phyloP scores from a whole-genome alignment of 2,797 vertebrate species.

The Coreius guichenoti region DNA sequence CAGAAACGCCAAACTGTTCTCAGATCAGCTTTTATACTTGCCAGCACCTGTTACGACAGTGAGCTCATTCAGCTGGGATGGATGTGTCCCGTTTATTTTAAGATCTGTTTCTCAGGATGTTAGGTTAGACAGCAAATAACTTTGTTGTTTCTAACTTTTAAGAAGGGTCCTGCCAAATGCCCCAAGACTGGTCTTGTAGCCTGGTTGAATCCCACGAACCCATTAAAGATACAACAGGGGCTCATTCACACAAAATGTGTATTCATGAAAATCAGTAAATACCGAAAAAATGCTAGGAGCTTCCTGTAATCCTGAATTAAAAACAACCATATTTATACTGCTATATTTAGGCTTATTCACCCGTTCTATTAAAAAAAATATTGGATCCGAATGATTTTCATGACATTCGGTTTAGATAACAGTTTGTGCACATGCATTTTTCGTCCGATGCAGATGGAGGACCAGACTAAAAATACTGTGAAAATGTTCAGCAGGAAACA shows the following conservation, averaged over 20 bases:
- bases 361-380: neutral
- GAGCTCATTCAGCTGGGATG: slow-evolving; percentile 31
- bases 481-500: neutral
- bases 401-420: neutral
- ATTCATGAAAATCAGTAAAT: slow-evolving; percentile 37
- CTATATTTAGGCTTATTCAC: slow-evolving; percentile 7
- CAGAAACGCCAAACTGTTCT: slow-evolving; percentile 4
- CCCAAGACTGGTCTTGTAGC: neutral
- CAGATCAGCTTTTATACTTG: neutral
- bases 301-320: slow-evolving; percentile 18
- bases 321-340: slow-evolving; percentile 10
- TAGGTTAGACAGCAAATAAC: slow-evolving; percentile 34
- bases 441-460: neutral
- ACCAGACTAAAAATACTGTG: neutral
- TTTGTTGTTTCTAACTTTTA: slow-evolving; percentile 22
- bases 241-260: slow-evolving; percentile 44
- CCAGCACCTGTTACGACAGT: slow-evolving; percentile 30
- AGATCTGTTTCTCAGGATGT: slow-evolving; percentile 36
- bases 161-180: slow-evolving; percentile 18
- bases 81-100: slow-evolving; percentile 36
- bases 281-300: slow-evolving; percentile 1
- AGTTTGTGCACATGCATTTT: neutral
- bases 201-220: neutral
- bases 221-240: slow-evolving; percentile 17
- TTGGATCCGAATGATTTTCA: neutral